These are phyloP conservation scores for Pammene aurita DNA, from an alignment of 2,888 invertebrate species.

Conservation along the genomic window DNA sequence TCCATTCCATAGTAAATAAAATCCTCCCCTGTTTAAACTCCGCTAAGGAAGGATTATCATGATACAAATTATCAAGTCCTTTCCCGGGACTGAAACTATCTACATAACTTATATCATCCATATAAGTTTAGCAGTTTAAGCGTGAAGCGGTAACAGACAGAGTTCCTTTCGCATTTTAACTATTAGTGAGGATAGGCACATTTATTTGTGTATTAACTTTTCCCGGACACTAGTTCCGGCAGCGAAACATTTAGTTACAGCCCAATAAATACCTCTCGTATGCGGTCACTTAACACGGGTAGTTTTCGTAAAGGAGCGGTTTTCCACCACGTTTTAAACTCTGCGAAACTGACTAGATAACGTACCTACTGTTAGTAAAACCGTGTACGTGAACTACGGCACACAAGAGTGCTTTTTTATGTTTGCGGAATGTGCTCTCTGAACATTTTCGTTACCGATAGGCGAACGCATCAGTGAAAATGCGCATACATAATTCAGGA, in stretches of 20 bases:
- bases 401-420: slow-evolving; percentile 38
- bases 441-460: slow-evolving; percentile 41
- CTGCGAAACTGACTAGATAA: slow-evolving; percentile 27
- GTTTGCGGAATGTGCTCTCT: slow-evolving; percentile 32
- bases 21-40: no score
- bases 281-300: slow-evolving; percentile 32
- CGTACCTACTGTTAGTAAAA: slow-evolving; percentile 20
- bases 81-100: no score
- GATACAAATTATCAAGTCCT: no score
- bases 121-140: no score
- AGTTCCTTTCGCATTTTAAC: no score
- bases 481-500: slow-evolving; percentile 42
- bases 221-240: not conserved
- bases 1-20: no score
- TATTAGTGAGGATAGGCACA: no score
- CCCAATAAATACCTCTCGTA: slow-evolving; percentile 28
- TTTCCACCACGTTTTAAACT: slow-evolving; percentile 35
- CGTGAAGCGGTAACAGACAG: no score
- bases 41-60: no score
- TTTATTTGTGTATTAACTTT: not conserved
- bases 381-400: slow-evolving; percentile 22
- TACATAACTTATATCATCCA: no score
- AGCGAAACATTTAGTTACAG: slow-evolving; percentile 3
- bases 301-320: slow-evolving; percentile 33
- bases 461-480: slow-evolving; percentile 41